Evolutionary conservation across 2,113 vertebrate genomes (phyloP).

Genomic region (Erpornis zantholeuca): DNA sequence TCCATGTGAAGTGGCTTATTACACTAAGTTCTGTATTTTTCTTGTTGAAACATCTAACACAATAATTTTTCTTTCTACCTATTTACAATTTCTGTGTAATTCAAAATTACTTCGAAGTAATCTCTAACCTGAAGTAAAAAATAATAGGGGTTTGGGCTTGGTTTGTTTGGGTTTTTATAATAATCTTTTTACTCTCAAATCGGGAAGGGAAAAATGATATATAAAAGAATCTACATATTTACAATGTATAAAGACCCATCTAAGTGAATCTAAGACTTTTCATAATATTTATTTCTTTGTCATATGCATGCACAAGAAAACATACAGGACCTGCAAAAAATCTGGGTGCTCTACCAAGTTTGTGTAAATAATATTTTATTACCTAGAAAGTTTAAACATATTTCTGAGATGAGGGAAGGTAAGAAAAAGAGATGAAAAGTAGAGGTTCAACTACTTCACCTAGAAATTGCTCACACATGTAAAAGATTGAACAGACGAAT

Average conservation of each 20-base stretch:
- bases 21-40: background rate
- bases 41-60: background rate
- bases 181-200: background rate
- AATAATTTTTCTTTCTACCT: background rate
- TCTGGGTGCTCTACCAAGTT: background rate
- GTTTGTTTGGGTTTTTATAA: background rate
- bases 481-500: background rate
- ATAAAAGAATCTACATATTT: background rate
- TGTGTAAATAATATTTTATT: background rate
- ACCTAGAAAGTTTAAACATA: background rate
- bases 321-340: background rate
- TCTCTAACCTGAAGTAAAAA: background rate
- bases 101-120: background rate
- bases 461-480: background rate
- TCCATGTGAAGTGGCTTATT: background rate
- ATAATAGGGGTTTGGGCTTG: fast-evolving
- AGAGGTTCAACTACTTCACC: background rate
- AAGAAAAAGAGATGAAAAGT: background rate
- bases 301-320: background rate
- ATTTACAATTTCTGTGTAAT: background rate
- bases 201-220: fast-evolving
- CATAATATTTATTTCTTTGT: background rate
- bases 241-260: background rate
- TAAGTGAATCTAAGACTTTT: background rate
- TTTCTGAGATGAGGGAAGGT: background rate